Conservation (phyloP, 2,797 vertebrate species). For the Pseudomugil gertrudae region DNA sequence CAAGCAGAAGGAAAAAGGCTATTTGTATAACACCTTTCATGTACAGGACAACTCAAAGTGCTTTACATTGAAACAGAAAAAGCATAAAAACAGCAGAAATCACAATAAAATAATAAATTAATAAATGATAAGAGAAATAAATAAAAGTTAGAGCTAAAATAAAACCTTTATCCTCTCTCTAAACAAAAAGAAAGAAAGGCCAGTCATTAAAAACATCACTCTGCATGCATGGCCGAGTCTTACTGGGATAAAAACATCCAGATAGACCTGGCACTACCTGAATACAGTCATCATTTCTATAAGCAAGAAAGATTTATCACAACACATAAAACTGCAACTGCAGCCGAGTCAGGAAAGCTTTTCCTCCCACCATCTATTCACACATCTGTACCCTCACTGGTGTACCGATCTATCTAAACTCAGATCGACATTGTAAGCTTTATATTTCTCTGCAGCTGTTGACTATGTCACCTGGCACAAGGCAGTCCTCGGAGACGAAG, state of each 20-base stretch:
- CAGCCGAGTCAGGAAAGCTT: not conserved
- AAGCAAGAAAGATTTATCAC: not conserved
- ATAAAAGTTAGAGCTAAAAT: not conserved
- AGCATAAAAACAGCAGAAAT: too few relatives aligned
- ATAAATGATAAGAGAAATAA: not conserved
- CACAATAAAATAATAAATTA: too few relatives aligned
- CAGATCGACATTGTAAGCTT: slow-evolving; percentile 37
- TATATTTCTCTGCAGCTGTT: slow-evolving; percentile 66
- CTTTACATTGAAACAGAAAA: too few relatives aligned
- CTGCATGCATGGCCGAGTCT: not conserved
- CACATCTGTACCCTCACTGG: slow-evolving; percentile 1
- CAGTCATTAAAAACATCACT: not conserved
- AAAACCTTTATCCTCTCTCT: too few relatives aligned
- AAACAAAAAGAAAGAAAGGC: too few relatives aligned
- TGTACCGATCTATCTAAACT: slow-evolving; percentile 46
- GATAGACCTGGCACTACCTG: not conserved
- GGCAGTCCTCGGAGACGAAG: slow-evolving; percentile 67
- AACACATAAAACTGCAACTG: not conserved
- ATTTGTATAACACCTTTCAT: too few relatives aligned
- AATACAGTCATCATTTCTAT: not conserved
- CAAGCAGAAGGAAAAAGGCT: too few relatives aligned
- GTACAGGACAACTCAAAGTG: too few relatives aligned
- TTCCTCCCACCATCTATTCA: not conserved
- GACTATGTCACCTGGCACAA: slow-evolving; percentile 69
- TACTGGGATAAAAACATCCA: not conserved